Evolutionary conservation across 2,113 vertebrate species (phyloP), one percentile per base, ranked within the genome.

Genomic region (Osmerus mordax): DNA sequence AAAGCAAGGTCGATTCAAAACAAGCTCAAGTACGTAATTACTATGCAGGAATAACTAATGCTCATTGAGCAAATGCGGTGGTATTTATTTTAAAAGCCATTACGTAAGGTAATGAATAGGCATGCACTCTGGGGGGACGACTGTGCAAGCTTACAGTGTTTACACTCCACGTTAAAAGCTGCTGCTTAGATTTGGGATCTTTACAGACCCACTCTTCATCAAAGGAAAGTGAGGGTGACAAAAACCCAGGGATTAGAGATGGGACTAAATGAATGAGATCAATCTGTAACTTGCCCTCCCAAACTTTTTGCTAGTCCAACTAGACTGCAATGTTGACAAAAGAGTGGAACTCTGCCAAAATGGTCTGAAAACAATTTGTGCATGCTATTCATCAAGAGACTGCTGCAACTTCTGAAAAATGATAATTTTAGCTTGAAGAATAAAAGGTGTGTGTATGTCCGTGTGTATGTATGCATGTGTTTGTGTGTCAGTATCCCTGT

Each of bases 71-170:
- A 18, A 87, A 81, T 65, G 69, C 67, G 41, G 53, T 71, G 58
- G 62, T 80, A 78, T 82, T 84, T 80, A 81, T 80, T 87, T 84
- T 71, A 78, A 85, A 84, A 81, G 55, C 69, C 76, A 84, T 88
- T 86, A 85, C 65, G 7, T 83, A 86, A 86, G 76, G 77, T 83
- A 87, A 87, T 88, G 77, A 88, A 80, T 84, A 67, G 75, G 71
- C 64, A 65, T 71, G 70, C 68, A 83, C 68, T 82, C 75, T 69
- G 47, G 72, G 73, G 82, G 75, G 78, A 13, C 67, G 73, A 70
- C 76, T 73, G 71, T 74, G 36, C 70, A 0, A 77, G 80, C 79
- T 76, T 16, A 61, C 66, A 47, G 41, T 82, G 83, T 86, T 82
- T 83, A 86, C 71, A 74, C 73, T 72, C 71, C 66, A 82, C 25